Conservation (phyloP, 2,797 vertebrate genomes). For the Avahi laniger region DNA sequence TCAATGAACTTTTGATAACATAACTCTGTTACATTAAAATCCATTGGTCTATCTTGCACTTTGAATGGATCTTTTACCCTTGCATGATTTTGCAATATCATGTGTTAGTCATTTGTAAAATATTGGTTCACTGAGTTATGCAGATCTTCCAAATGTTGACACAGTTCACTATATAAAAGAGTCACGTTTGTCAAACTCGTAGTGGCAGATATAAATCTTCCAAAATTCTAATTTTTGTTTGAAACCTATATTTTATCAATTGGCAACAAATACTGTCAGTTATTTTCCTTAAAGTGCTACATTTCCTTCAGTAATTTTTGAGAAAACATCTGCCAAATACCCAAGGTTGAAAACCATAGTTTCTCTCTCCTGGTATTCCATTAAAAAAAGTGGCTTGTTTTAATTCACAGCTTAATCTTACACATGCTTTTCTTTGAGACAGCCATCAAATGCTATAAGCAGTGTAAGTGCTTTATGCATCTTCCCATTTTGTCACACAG, state of each 20-base stretch:
- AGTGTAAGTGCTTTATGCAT: neutral
- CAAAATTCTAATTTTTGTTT: neutral
- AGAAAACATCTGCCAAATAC: neutral
- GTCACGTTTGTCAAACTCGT: neutral
- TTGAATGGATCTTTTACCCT: neutral
- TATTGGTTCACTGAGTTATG: neutral
- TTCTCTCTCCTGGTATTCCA: neutral
- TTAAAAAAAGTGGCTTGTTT: neutral
- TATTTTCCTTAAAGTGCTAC: constrained; percentile 17
- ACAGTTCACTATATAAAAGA: neutral
- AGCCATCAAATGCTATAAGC: neutral
- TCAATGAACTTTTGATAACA: neutral
- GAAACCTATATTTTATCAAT: neutral
- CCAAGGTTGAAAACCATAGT: neutral
- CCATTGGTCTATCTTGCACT: neutral
- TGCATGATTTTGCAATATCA: neutral
- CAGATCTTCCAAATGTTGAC: neutral
- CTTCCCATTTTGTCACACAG: neutral
- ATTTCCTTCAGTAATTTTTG: neutral
- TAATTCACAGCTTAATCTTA: neutral
- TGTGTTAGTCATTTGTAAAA: neutral
- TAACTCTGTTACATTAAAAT: neutral
- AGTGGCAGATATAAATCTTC: neutral
- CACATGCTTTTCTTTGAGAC: neutral
- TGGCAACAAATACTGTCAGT: neutral